Evolutionary conservation across 2,888 invertebrate species (phyloP).

Genomic region (Bugulina stolonifera): DNA sequence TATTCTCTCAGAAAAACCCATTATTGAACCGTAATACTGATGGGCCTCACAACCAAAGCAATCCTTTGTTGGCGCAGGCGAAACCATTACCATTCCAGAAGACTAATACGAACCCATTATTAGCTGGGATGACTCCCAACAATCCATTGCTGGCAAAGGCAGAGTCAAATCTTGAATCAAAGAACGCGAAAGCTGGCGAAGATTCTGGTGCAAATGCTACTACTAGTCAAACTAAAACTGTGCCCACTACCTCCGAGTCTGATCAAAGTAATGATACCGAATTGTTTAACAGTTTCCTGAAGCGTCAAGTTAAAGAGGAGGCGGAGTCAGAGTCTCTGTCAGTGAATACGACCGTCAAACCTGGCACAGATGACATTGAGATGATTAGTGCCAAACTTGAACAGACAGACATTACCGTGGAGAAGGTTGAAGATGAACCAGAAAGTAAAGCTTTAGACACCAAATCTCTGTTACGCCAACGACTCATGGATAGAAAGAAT

Average conservation of each 20-base stretch:
- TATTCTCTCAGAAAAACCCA: background rate
- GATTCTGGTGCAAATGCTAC: background rate
- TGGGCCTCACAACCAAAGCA: background rate
- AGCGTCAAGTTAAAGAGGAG: background rate
- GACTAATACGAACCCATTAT: background rate
- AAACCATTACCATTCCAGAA: background rate
- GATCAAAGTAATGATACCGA: conserved; percentile 24
- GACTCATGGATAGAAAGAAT: conserved; percentile 40
- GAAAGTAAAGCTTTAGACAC: conserved; percentile 49
- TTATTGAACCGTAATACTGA: background rate
- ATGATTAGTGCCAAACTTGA: conserved; percentile 32
- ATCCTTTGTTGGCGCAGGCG: conserved; percentile 2
- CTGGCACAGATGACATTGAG: conserved; percentile 31
- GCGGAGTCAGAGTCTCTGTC: background rate
- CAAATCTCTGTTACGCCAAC: conserved; percentile 42
- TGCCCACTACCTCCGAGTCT: conserved; percentile 17
- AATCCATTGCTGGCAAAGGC: background rate
- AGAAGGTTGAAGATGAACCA: conserved; percentile 45
- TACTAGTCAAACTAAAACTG: background rate
- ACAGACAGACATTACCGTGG: conserved; percentile 28
- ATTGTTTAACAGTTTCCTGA: conserved; percentile 5
- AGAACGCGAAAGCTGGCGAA: background rate
- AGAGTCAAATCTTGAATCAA: background rate
- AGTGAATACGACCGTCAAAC: background rate
- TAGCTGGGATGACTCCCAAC: background rate